Percentiles rank a stretch among this genome's conserved stretches.
These are phyloP conservation scores for Macropis europaea DNA, from an alignment of 2,888 invertebrate species.

Conservation along the genomic window DNA sequence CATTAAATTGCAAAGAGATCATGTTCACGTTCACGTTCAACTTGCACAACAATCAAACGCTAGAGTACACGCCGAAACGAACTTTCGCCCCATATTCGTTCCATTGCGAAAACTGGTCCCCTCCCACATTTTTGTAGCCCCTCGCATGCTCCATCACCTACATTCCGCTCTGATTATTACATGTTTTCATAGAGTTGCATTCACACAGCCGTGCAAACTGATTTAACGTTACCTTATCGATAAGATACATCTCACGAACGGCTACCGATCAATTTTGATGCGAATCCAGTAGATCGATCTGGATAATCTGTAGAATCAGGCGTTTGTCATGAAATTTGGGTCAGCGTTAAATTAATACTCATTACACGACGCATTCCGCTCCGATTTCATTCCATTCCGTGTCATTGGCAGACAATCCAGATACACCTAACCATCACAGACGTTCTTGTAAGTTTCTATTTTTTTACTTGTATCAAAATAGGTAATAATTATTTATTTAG, in stretches of 20 bases:
- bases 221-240: background rate
- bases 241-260: background rate
- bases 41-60: background rate
- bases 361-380: conserved; percentile 18
- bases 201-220: background rate
- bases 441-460: too few relatives aligned
- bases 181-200: background rate
- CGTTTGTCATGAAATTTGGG: conserved; percentile 9
- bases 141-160: conserved; percentile 28
- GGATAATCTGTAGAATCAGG: background rate
- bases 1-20: background rate
- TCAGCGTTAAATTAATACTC: conserved; percentile 25
- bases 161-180: conserved; percentile 36
- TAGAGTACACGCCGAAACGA: conserved; percentile 5
- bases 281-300: background rate
- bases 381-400: conserved; percentile 27
- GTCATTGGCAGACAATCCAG: background rate
- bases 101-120: conserved; percentile 43
- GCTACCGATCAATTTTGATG: background rate
- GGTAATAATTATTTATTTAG: too few relatives aligned
- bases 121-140: conserved; percentile 19
- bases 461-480: too few relatives aligned
- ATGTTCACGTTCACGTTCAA: background rate
- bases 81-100: conserved; percentile 57
- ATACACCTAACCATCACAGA: too few relatives aligned